Conservation (phyloP, 2,888 invertebrate genomes). For the Exocentrus adspersus region DNA sequence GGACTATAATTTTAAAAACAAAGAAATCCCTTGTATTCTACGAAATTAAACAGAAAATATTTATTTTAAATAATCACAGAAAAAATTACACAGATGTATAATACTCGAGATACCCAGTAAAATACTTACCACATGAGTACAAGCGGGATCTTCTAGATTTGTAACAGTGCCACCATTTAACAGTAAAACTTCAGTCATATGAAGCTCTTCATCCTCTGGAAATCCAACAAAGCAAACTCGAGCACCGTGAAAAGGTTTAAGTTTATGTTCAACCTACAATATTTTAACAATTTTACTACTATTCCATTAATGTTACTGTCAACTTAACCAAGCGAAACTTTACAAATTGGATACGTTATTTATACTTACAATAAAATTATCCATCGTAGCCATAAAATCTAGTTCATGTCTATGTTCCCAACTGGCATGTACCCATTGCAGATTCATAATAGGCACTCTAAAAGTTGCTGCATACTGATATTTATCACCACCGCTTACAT, state of each 20-base stretch:
- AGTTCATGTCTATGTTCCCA: constrained; percentile 84
- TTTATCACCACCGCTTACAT: constrained; percentile 89
- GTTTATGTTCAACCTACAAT: constrained; percentile 73
- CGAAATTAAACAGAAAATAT: neutral
- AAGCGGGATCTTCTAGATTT: constrained; percentile 81
- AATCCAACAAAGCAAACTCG: constrained; percentile 91
- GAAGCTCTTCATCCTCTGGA: constrained; percentile 86
- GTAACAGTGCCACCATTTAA: constrained; percentile 87
- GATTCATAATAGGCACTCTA: constrained; percentile 87
- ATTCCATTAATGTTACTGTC: no score
- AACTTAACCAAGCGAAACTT: neutral
- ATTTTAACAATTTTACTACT: no score
- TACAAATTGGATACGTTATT: neutral
- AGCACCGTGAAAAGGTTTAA: constrained; percentile 89
- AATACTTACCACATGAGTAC: constrained; percentile 90
- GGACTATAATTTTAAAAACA: no score
- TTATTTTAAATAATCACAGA: no score
- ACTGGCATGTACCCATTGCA: constrained; percentile 87
- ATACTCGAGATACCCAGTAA: constrained; percentile 30
- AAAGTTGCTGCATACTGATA: constrained; percentile 94
- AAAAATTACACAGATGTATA: neutral
- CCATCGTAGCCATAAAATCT: constrained; percentile 76
- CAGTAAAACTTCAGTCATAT: constrained; percentile 90
- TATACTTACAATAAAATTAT: constrained; percentile 71
- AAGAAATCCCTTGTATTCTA: neutral